These are phyloP conservation scores for Tragelaphus buxtoni DNA, from an alignment of 2,113 vertebrate species.

Conservation along the genomic window DNA sequence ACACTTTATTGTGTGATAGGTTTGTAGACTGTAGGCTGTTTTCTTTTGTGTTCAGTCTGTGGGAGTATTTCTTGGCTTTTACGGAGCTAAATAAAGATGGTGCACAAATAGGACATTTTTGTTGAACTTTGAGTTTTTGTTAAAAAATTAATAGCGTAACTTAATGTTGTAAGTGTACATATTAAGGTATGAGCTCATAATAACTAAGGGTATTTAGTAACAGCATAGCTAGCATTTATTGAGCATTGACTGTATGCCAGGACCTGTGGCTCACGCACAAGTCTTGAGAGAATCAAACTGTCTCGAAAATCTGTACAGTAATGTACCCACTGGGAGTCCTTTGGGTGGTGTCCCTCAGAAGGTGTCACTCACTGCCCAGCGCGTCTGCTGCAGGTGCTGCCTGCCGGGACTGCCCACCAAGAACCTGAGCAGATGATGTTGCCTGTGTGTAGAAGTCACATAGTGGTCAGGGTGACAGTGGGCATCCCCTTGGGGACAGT, in stretches of 20 bases:
- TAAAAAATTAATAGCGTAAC: neutral
- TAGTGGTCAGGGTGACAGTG: rapidly evolving
- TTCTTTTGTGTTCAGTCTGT: neutral
- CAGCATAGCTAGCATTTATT: neutral
- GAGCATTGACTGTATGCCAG: neutral
- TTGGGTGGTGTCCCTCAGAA: neutral
- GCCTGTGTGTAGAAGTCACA: neutral
- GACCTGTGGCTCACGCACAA: neutral
- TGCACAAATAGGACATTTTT: neutral
- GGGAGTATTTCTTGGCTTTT: neutral
- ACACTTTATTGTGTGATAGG: neutral
- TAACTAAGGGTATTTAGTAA: neutral
- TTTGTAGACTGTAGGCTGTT: neutral
- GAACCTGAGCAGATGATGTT: neutral
- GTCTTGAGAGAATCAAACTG: neutral
- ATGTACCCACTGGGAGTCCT: neutral
- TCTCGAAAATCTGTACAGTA: neutral
- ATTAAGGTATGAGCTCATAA: neutral
- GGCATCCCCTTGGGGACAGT: no score
- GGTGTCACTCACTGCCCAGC: neutral
- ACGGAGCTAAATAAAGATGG: neutral
- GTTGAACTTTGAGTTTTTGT: neutral
- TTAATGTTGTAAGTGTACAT: neutral
- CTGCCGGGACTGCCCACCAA: neutral
- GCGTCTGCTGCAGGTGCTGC: neutral